Evolutionary conservation across 1,140 invertebrate genomes (phyloP).

Genomic region (Andricus grossulariae): DNA sequence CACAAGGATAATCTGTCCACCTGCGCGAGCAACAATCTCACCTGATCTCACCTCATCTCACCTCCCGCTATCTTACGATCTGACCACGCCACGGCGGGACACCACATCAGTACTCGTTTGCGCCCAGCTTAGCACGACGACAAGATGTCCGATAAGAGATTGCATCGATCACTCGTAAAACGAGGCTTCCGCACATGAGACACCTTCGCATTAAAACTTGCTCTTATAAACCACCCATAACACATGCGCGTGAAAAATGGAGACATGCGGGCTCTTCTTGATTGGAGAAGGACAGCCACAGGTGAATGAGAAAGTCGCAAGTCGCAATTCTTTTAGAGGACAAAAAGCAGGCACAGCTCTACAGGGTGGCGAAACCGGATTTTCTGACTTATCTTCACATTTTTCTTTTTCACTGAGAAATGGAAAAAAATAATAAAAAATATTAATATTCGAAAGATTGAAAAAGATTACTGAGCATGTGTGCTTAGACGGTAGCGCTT

Average conservation of each 20-base stretch:
- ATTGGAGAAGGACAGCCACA: too few species aligned
- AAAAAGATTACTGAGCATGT: too few species aligned
- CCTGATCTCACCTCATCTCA: slow-evolving; percentile 47
- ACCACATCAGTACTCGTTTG: background rate
- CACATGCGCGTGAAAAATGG: too few species aligned
- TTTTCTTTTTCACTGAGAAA: too few species aligned
- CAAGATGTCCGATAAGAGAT: slow-evolving; percentile 62
- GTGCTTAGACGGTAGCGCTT: too few species aligned
- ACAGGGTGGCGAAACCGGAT: too few species aligned
- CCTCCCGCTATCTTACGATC: slow-evolving; percentile 47
- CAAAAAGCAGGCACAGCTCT: too few species aligned
- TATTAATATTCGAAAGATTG: too few species aligned
- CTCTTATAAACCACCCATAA: too few species aligned
- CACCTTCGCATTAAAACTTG: background rate
- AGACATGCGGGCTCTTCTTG: too few species aligned
- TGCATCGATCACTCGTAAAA: slow-evolving; percentile 63
- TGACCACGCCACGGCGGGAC: slow-evolving; percentile 37
- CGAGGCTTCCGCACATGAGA: slow-evolving; percentile 45
- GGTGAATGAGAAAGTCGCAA: background rate
- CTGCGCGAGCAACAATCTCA: slow-evolving; percentile 60
- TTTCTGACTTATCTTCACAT: too few species aligned
- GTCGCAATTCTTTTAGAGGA: background rate
- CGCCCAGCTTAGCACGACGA: slow-evolving; percentile 47
- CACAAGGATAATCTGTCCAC: slow-evolving; percentile 58
- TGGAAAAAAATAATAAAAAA: too few species aligned